Percentiles rank a stretch among this genome's conserved stretches.
Conservation (phyloP, 2,888 invertebrate species). For the Colostygia pectinataria region DNA sequence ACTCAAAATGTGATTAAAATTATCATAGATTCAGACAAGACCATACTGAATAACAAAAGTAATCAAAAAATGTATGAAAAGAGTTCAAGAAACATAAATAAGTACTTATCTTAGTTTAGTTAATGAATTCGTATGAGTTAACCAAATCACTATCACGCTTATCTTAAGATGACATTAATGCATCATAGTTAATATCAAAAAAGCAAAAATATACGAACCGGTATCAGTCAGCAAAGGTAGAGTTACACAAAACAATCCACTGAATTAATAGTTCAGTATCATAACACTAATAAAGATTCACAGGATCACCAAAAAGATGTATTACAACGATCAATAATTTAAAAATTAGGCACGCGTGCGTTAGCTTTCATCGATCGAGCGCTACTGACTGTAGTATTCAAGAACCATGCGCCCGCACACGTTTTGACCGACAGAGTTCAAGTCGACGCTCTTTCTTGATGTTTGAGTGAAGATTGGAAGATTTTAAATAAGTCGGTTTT, state of each 20-base stretch:
- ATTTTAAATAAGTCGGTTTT: conserved; percentile 38
- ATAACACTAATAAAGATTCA: conserved; percentile 38
- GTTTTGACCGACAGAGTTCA: conserved; percentile 52
- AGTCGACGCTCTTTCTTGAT: conserved; percentile 33
- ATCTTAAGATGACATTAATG: conserved; percentile 54
- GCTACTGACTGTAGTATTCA: conserved; percentile 71
- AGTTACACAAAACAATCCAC: conserved; percentile 43
- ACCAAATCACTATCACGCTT: conserved; percentile 71
- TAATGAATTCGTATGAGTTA: conserved; percentile 25
- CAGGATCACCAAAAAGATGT: conserved; percentile 54
- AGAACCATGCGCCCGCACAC: conserved; percentile 70
- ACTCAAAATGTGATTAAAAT: conserved; percentile 48
- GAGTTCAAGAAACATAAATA: no score
- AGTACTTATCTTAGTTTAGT: no score
- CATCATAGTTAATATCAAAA: conserved; percentile 44
- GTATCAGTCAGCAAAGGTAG: conserved; percentile 2
- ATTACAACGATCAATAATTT: conserved; percentile 59
- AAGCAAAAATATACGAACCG: conserved; percentile 45
- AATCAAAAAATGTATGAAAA: no score
- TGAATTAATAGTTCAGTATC: conserved; percentile 34
- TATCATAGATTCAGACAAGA: conserved; percentile 26
- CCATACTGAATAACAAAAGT: not conserved
- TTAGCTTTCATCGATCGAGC: conserved; percentile 65
- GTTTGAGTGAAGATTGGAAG: conserved; percentile 14
- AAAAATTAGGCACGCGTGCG: conserved; percentile 41